Conservation (phyloP, 2,797 vertebrate genomes). For the Tamandua tetradactyla region DNA sequence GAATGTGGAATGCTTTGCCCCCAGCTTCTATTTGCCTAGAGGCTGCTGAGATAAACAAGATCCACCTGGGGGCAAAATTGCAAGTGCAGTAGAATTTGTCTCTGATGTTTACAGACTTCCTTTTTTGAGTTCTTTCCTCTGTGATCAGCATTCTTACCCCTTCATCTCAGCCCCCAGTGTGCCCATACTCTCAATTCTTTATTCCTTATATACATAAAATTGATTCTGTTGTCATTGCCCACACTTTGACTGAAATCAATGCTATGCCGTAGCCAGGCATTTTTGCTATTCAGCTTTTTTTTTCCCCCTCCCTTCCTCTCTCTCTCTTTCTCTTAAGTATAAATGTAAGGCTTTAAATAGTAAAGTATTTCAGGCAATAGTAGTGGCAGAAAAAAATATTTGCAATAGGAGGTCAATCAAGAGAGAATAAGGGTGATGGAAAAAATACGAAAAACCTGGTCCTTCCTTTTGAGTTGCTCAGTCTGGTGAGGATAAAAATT, state of each 20-base stretch:
- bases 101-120: background rate
- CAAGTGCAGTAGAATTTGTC: background rate
- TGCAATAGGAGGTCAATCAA: background rate
- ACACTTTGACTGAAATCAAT: background rate
- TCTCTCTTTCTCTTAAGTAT: background rate
- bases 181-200: background rate
- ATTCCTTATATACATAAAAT: background rate
- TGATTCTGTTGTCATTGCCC: background rate
- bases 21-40: background rate
- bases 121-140: background rate
- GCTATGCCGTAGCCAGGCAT: background rate
- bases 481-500: background rate
- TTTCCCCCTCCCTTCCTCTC: accelerated
- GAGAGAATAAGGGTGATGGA: background rate
- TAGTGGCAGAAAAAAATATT: background rate
- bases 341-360: background rate
- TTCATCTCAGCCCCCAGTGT: background rate
- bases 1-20: background rate
- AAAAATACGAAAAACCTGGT: background rate
- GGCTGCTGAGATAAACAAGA: background rate
- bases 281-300: background rate
- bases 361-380: background rate
- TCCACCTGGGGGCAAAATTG: background rate
- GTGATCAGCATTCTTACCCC: background rate
- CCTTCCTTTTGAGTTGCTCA: background rate